Evolutionary conservation across 2,888 invertebrate genomes (phyloP), one percentile per base, ranked within the genome.

Genomic region (Priocnemis perturbator): DNA sequence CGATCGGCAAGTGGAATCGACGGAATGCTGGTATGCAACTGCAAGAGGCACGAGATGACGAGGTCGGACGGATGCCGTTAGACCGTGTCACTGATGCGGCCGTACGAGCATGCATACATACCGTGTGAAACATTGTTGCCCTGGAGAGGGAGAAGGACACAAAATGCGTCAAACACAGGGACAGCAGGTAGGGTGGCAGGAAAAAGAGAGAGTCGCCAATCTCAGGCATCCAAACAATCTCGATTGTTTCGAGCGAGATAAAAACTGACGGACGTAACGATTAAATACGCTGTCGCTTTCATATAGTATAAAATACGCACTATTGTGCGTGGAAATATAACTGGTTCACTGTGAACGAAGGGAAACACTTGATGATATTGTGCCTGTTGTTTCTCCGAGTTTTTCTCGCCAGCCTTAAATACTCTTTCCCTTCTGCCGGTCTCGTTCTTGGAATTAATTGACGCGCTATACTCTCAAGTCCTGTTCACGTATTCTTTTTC

Each of bases 11-110:
- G 64, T 64, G 65, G 64, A 59, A 73, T 65, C 53, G 60, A 64
- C 26, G 66, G 71, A 72, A 73, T 69, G 59, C 59, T 66, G 77
- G 81, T 81, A 79, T 78, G 82, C 67, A 77, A 72, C 72, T 65
- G 60, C 52, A 60, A 67, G 61, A 72, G 72, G 71, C 68, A 65
- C 67, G 65, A 76, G 76, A 78, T 73, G 79, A 77, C 76, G 83
- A 77, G 81, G 79, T 79, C 77, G 79, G 73, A 67, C 55, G 80
- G 81, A 83, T 83, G 81, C 83, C 83, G 85, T 85, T 85, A 85
- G 81, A 69, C 71, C 76, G 76, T 81, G 79, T 81, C 78, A 71
- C 75, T 37, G 74, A 70, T 65, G 70, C 60, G 69, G 60, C 71
- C 65, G 64, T 62, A 64, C 59, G 26, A 50, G 19, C 53, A 37